These are phyloP conservation scores for Vultur gryphus DNA, from an alignment of 2,797 vertebrate species.

Conservation along the genomic window DNA sequence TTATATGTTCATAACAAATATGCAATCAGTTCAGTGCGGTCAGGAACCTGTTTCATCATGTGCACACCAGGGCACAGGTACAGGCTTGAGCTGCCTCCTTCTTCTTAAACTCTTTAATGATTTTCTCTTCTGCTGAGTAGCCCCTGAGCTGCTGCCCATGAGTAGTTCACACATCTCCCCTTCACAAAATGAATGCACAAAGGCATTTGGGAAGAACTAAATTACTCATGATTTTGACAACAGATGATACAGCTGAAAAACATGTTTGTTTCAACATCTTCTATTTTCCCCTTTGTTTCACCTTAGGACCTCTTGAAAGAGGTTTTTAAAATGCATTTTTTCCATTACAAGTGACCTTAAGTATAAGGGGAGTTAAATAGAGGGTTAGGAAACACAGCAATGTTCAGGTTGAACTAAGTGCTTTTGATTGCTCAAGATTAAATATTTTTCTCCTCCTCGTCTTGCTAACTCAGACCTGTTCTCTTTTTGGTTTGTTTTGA, in stretches of 20 bases:
- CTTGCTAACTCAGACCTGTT: neutral
- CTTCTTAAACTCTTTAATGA: neutral
- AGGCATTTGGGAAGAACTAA: neutral
- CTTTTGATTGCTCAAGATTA: constrained; percentile 32
- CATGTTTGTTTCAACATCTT: neutral
- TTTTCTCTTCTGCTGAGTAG: neutral
- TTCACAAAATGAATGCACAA: neutral
- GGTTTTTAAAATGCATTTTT: neutral
- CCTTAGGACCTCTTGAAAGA: neutral
- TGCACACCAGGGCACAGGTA: neutral
- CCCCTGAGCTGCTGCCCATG: neutral
- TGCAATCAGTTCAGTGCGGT: neutral
- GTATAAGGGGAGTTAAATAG: neutral
- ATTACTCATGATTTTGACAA: neutral
- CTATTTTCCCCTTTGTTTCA: neutral
- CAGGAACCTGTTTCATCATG: neutral
- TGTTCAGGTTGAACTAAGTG: neutral
- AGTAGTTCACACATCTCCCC: neutral
- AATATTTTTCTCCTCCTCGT: neutral
- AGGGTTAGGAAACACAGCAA: neutral
- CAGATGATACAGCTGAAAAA: neutral
- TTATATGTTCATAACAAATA: neutral
- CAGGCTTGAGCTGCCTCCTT: neutral
- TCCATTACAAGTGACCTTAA: neutral
- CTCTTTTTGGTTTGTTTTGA: neutral